Evolutionary conservation across 2,888 invertebrate species (phyloP).

Genomic region (Argyresthia goedartella): DNA sequence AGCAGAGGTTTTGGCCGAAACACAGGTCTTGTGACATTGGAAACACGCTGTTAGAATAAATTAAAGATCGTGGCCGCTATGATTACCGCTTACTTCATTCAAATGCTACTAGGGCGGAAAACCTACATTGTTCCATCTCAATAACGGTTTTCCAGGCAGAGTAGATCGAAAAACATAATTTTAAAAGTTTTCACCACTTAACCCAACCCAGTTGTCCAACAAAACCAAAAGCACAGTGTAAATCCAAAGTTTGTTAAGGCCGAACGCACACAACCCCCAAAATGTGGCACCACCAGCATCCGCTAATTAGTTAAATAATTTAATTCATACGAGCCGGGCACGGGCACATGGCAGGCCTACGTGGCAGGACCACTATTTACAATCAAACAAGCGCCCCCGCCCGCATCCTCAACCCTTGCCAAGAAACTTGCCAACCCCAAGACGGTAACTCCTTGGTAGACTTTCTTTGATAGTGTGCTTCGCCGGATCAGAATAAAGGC

Average conservation of each 20-base stretch:
- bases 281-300: constrained; percentile 24
- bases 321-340: constrained; percentile 61
- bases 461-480: constrained; percentile 70
- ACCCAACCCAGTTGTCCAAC: neutral
- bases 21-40: no score
- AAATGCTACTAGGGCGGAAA: no score
- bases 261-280: constrained; percentile 10
- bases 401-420: constrained; percentile 64
- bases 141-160: no score
- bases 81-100: no score
- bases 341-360: neutral
- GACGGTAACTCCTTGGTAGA: constrained; percentile 66
- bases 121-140: no score
- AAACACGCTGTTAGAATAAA: no score
- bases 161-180: neutral
- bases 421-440: constrained; percentile 63
- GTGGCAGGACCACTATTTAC: constrained; percentile 56
- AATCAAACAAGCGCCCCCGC: constrained; percentile 61
- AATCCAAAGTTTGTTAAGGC: neutral
- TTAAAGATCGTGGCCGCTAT: no score
- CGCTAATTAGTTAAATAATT: constrained; percentile 67
- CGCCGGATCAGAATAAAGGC: constrained; percentile 61
- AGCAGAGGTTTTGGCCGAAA: no score
- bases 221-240: neutral
- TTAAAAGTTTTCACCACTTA: constrained; percentile 2